Base-by-base conservation (phyloP, 2,888 invertebrate species). In the Ochropacha duplaris region DNA sequence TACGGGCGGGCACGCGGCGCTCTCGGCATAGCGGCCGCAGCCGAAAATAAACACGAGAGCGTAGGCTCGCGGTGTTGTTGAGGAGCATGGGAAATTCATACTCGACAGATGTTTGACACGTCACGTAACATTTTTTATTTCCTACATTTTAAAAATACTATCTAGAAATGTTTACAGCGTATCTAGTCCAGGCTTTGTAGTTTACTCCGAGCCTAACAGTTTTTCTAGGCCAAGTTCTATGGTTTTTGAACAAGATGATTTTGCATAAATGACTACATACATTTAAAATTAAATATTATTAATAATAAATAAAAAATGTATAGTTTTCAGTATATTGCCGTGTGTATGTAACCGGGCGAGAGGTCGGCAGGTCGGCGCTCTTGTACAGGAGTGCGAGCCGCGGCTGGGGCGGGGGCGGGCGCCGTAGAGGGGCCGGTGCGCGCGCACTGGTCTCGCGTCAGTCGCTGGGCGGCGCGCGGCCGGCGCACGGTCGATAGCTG, bases 401-500 rank as follows among this genome's bases (percentile, higher is more conserved):
- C 61, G 50, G 56, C 60, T 52, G 64, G 64, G 54, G 62, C 57
- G 64, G 54, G 59, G 54, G 57, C 60, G 65, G 66, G 67, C 62
- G 75, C 57, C 60, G 64, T 71, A 68, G 60, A 59, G 60, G 81
- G 79, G 68, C 73, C 65, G 63, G 62, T 85, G 92, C 91, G 92
- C 90, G 91, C 91, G 90, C 90, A 90, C 56, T 64, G 81, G 55
- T 79, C 82, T 64, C 83, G 82, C 86, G 86, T 85, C 90, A 87
- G 88, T 87, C 88, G 86, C 85, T 81, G 79, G 84, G 84, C 83
- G 87, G 85, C 87, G 86, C 82, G 85, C 86, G 86, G 81, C 85
- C 90, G 87, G 87, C 90, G 77, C 83, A 83, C 86, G 91, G 91
- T 91, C 91, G 91, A 91, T 91, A 90, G 86, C 82, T 79, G 83